A percentile compares a stretch with the other conserved stretches of the same genome.
Evolutionary conservation across 2,888 invertebrate species (phyloP).

Genomic region (Molorchus minor): DNA sequence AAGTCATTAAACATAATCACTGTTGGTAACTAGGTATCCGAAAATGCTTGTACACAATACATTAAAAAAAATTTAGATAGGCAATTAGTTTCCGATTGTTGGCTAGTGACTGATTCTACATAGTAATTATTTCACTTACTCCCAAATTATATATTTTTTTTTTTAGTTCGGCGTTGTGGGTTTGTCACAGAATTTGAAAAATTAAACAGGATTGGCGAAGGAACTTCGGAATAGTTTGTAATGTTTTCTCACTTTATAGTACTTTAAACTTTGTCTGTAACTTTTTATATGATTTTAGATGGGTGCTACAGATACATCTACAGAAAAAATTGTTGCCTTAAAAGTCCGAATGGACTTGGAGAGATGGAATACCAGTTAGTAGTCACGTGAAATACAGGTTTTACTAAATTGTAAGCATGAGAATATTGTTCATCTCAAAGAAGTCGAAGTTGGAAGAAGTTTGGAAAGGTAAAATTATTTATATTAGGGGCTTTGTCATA

Average conservation of each 20-base stretch:
- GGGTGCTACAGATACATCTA: slow-evolving; percentile 88
- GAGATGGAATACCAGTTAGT: slow-evolving; percentile 93
- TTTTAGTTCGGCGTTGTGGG: slow-evolving; percentile 86
- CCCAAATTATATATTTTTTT: no score
- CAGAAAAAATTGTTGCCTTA: slow-evolving; percentile 90
- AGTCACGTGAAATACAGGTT: slow-evolving; percentile 95
- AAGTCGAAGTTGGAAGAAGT: slow-evolving; percentile 94
- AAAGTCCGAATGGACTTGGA: slow-evolving; percentile 96
- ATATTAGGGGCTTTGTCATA: no score
- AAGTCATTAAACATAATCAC: no score
- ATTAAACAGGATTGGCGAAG: slow-evolving; percentile 95
- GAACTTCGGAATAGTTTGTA: slow-evolving; percentile 97
- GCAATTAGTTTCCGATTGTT: no score
- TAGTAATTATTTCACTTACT: no score
- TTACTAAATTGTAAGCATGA: slow-evolving; percentile 90
- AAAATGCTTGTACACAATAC: no score
- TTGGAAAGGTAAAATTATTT: slow-evolving; percentile 77
- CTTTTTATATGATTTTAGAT: no score
- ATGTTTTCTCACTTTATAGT: no score
- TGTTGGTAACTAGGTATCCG: no score
- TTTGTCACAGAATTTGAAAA: slow-evolving; percentile 98
- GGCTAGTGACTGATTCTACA: no score
- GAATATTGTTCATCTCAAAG: slow-evolving; percentile 93
- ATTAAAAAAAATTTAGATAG: no score
- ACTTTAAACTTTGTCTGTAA: no score